phyloP scores from a whole-genome alignment of 2,888 invertebrate genomes.

The Eupithecia tripunctaria region DNA sequence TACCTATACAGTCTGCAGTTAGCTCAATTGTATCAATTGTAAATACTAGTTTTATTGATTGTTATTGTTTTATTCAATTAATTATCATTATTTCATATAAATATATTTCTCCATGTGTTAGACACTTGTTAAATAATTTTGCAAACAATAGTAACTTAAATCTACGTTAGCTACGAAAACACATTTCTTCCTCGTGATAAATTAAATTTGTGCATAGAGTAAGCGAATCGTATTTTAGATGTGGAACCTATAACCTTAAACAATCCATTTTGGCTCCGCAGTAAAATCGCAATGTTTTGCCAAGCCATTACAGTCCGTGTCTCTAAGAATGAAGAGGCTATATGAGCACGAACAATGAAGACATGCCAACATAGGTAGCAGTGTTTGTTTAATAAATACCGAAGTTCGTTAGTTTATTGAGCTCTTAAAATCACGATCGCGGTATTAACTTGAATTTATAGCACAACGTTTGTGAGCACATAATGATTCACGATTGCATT shows the following conservation, averaged over 20 bases:
- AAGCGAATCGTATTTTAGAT: background rate
- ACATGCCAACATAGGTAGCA: constrained; percentile 5
- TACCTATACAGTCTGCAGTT: no score
- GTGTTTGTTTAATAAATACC: constrained; percentile 13
- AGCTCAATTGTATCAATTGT: no score
- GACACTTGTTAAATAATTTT: no score
- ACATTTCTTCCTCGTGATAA: background rate
- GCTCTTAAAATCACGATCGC: constrained; percentile 25
- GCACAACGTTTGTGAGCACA: constrained; percentile 27
- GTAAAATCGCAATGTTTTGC: background rate
- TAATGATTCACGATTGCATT: constrained; percentile 12
- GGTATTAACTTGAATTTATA: constrained; percentile 30
- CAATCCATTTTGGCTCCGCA: background rate
- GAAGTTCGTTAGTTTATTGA: constrained; percentile 10
- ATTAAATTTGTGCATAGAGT: background rate
- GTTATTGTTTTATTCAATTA: no score
- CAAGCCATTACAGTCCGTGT: background rate
- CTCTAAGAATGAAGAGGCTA: background rate
- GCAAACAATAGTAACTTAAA: background rate
- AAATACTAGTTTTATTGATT: no score
- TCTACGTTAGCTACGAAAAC: background rate
- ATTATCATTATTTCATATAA: no score
- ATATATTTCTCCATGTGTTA: no score
- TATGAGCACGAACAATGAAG: constrained; percentile 1
- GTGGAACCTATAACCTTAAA: background rate